These are phyloP conservation scores for Carterocephalus palaemon DNA, from an alignment of 2,888 invertebrate species.

Conservation along the genomic window DNA sequence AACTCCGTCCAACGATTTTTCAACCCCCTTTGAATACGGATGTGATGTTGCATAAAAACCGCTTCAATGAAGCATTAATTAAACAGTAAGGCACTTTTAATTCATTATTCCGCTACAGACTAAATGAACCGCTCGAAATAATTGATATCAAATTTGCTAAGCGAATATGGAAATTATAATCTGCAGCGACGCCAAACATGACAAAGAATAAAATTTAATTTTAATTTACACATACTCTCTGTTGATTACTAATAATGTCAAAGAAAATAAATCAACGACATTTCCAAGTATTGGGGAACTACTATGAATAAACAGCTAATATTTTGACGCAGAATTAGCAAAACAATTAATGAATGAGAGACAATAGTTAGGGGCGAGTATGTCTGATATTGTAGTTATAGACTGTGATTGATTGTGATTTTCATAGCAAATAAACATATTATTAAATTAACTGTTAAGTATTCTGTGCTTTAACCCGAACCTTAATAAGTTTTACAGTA, in stretches of 20 bases:
- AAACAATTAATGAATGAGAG: too few relatives aligned
- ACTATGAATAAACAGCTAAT: conserved; percentile 26
- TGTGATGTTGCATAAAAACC: conserved; percentile 17
- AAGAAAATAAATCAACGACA: conserved; percentile 13
- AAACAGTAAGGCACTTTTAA: conserved; percentile 18
- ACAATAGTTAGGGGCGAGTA: too few relatives aligned
- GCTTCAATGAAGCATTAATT: conserved; percentile 24
- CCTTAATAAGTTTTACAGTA: too few relatives aligned
- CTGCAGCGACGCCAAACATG: neutral
- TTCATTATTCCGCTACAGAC: conserved; percentile 15
- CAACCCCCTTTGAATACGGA: conserved; percentile 36
- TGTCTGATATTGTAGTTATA: too few relatives aligned
- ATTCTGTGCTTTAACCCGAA: too few relatives aligned
- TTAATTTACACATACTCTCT: neutral
- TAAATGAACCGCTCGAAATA: conserved; percentile 8
- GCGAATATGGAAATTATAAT: conserved; percentile 8
- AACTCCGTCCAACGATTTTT: conserved; percentile 14
- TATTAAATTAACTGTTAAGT: too few relatives aligned
- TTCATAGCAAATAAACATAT: too few relatives aligned
- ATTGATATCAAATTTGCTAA: conserved; percentile 16
- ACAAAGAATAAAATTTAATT: conserved; percentile 2
- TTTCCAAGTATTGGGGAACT: conserved; percentile 14
- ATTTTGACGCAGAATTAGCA: conserved; percentile 32
- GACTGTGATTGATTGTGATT: too few relatives aligned
- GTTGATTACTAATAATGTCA: conserved; percentile 4